A percentile compares a stretch with the other conserved stretches of the same genome.
These are phyloP conservation scores for Heliothis peltigera DNA, from an alignment of 2,888 invertebrate genomes.

Conservation along the genomic window DNA sequence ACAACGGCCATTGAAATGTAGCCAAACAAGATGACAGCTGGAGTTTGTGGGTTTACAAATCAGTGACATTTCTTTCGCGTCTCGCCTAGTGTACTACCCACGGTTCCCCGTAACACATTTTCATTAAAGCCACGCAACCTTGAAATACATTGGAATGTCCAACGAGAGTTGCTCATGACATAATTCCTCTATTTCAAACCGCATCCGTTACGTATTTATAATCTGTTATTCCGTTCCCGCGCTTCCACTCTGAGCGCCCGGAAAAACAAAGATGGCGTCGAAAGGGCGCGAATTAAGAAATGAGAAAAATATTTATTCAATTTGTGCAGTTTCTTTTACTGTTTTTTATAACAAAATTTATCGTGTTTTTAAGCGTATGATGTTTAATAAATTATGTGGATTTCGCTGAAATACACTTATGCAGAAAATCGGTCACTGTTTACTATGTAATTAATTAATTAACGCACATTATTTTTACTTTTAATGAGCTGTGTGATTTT, in stretches of 20 bases:
- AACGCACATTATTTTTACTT: not conserved
- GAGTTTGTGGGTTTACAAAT: slow-evolving; percentile 22
- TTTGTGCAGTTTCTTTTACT: slow-evolving; percentile 11
- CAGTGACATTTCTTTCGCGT: slow-evolving; percentile 27
- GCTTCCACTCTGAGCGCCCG: slow-evolving; percentile 53
- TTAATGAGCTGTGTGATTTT: not conserved
- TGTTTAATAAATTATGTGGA: not conserved
- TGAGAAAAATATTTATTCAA: slow-evolving; percentile 23
- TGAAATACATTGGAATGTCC: slow-evolving; percentile 61
- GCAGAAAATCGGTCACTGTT: not conserved
- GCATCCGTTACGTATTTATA: slow-evolving; percentile 74
- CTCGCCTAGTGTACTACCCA: slow-evolving; percentile 22
- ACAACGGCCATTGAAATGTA: slow-evolving; percentile 16
- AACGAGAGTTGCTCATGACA: slow-evolving; percentile 71
- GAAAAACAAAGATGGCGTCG: slow-evolving; percentile 59
- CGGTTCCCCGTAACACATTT: slow-evolving; percentile 41
- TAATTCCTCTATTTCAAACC: slow-evolving; percentile 82
- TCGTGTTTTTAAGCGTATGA: no score
- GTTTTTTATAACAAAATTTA: not conserved
- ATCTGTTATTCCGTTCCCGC: slow-evolving; percentile 66
- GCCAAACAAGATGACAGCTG: slow-evolving; percentile 11
- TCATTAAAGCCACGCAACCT: slow-evolving; percentile 59
- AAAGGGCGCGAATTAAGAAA: slow-evolving; percentile 28
- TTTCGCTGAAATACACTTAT: not conserved
- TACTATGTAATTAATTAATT: not conserved